A percentile compares a stretch with the other conserved stretches of the same genome.
Conservation (phyloP, 92 coral and sea anemone species). For the Diadumene lineata region DNA sequence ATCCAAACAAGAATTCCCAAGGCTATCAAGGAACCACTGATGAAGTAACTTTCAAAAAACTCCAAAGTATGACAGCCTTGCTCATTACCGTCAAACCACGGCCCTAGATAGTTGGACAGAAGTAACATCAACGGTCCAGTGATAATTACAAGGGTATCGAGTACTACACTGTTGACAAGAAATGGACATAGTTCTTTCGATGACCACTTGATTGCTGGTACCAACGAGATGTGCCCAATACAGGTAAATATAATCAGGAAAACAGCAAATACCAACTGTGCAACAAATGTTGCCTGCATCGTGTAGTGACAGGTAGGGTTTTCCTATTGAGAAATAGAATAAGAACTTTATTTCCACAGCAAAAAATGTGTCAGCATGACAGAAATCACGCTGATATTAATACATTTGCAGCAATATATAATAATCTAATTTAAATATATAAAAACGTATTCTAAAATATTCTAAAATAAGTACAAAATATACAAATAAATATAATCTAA, state of each 20-base stretch:
- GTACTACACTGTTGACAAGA: conserved; percentile 6
- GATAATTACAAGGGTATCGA: conserved; percentile 5
- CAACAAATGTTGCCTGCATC: conserved; percentile 12
- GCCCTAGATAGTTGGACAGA: neutral
- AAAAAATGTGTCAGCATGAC: too few relatives aligned
- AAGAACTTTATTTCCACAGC: too few relatives aligned
- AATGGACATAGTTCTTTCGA: neutral
- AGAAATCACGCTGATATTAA: too few relatives aligned
- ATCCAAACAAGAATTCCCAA: conserved; percentile 1
- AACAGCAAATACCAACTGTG: conserved; percentile 26
- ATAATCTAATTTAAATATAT: too few relatives aligned
- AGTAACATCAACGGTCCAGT: conserved; percentile 18
- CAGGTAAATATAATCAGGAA: neutral
- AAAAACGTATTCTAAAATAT: too few relatives aligned
- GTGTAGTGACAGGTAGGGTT: too few relatives aligned
- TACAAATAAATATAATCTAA: too few relatives aligned
- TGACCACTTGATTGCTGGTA: neutral
- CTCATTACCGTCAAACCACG: neutral
- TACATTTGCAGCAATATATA: too few relatives aligned
- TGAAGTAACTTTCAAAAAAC: conserved; percentile 10
- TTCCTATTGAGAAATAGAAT: too few relatives aligned
- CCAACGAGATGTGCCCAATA: conserved; percentile 19
- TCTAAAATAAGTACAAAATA: too few relatives aligned
- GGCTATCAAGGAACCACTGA: conserved; percentile 23
- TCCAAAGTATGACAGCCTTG: conserved; percentile 1